A percentile compares a stretch with the other conserved stretches of the same genome.
These are phyloP conservation scores for Empidonax traillii DNA, from an alignment of 2,113 vertebrate species.

Conservation along the genomic window DNA sequence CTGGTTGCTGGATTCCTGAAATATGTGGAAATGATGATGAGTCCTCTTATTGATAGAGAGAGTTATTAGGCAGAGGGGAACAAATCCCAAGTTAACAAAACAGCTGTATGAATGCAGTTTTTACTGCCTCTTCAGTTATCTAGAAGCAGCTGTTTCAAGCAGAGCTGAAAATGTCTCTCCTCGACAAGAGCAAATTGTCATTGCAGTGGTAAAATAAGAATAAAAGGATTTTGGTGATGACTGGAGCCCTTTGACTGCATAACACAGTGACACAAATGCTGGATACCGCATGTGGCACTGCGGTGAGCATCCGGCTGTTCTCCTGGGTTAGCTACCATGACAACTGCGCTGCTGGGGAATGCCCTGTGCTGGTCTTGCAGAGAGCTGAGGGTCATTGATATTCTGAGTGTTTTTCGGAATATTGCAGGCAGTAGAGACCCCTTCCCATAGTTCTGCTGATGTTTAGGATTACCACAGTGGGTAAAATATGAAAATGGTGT, in stretches of 20 bases:
- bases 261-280: background rate
- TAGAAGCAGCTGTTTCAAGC: background rate
- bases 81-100: background rate
- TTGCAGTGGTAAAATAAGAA: background rate
- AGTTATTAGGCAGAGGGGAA: background rate
- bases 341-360: constrained; percentile 35
- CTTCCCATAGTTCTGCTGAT: background rate
- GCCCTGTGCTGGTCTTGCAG: background rate
- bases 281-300: background rate
- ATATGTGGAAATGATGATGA: background rate
- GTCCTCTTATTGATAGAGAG: background rate
- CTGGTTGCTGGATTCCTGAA: background rate
- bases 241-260: background rate
- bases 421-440: constrained; percentile 1
- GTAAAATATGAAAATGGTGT: background rate
- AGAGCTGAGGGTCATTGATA: constrained; percentile 43
- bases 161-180: background rate
- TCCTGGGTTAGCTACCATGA: constrained; percentile 67
- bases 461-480: constrained; percentile 2
- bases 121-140: background rate
- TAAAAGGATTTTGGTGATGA: background rate
- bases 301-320: background rate
- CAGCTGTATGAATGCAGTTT: background rate
- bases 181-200: background rate
- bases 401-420: constrained; percentile 43